A percentile compares a stretch with the other conserved stretches of the same genome.
Evolutionary conservation across 2,888 invertebrate genomes (phyloP).

Genomic region (Graphium colonna): DNA sequence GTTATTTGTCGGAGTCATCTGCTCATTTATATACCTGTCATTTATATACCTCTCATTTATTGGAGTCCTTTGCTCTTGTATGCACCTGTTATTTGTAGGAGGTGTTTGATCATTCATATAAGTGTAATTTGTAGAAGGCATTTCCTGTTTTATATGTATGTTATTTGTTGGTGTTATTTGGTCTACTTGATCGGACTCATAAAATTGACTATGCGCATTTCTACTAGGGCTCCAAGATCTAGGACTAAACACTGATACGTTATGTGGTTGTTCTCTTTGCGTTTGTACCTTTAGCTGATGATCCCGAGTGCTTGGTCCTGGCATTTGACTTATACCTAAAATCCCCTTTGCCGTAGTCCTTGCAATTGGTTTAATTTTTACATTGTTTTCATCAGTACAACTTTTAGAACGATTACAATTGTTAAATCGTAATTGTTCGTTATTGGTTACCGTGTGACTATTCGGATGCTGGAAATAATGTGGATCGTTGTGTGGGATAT

Average conservation of each 20-base stretch:
- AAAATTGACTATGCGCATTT: slow-evolving; percentile 1
- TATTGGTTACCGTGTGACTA: background rate
- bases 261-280: background rate
- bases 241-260: slow-evolving; percentile 3
- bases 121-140: too few relatives aligned
- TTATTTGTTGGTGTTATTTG: background rate
- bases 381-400: background rate
- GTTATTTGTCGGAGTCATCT: too few relatives aligned
- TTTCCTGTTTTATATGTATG: background rate
- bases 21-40: too few relatives aligned
- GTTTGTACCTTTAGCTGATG: background rate
- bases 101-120: too few relatives aligned
- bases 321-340: slow-evolving; percentile 32
- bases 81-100: too few relatives aligned
- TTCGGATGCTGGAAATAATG: background rate
- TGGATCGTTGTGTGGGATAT: background rate
- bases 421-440: slow-evolving; percentile 4
- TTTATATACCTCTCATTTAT: too few relatives aligned
- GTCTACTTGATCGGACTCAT: slow-evolving; percentile 2
- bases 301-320: slow-evolving; percentile 32
- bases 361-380: slow-evolving; percentile 15
- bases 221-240: background rate
- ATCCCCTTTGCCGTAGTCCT: slow-evolving; percentile 24
- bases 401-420: background rate
- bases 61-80: too few relatives aligned